Conservation (phyloP, 2,797 vertebrate genomes). For the Crenichthys baileyi region DNA sequence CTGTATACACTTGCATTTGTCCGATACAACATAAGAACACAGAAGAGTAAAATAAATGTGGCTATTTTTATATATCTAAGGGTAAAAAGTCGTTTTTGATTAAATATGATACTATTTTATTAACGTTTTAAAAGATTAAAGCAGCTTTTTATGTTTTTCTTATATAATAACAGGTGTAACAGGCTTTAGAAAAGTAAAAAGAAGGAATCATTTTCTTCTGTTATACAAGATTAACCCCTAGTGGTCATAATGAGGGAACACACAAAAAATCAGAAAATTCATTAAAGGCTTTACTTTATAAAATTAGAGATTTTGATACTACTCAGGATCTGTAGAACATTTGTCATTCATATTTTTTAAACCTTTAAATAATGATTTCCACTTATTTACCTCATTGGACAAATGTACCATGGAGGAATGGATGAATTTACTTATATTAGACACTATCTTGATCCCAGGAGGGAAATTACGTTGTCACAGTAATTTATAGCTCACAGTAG, state of each 20-base stretch:
- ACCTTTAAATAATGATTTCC: background rate
- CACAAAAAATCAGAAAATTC: background rate
- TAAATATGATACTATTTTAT: background rate
- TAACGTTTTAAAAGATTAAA: background rate
- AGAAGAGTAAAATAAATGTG: background rate
- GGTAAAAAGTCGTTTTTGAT: background rate
- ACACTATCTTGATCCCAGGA: background rate
- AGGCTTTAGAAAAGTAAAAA: background rate
- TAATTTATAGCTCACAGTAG: too few species aligned
- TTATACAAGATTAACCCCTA: constrained; percentile 46
- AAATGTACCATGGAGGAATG: background rate
- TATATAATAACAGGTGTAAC: background rate
- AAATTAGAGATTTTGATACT: background rate
- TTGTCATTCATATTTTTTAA: background rate
- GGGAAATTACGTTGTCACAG: too few species aligned
- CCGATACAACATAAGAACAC: background rate
- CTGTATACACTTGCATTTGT: constrained; percentile 5
- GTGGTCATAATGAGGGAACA: constrained; percentile 30
- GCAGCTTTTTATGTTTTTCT: background rate
- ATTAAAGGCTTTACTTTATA: background rate
- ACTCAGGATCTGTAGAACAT: background rate
- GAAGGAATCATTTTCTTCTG: background rate
- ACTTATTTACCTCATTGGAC: background rate
- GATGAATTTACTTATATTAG: background rate
- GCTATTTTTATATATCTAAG: background rate